Base-by-base conservation (phyloP, 2,113 vertebrate species). In the Lycocorax pyrrhopterus region DNA sequence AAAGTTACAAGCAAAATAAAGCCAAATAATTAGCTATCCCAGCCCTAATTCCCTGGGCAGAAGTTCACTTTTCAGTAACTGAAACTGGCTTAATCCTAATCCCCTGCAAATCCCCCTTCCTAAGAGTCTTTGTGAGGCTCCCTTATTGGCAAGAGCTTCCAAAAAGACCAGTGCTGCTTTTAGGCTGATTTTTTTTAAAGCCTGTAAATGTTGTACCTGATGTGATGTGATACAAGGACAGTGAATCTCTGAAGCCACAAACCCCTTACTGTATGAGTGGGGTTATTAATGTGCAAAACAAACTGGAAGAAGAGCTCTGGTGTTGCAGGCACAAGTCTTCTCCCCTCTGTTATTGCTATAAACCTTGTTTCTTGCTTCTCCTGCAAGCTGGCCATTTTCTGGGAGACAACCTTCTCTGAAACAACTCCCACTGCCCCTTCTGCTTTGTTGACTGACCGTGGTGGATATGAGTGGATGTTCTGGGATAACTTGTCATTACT, bases 51-150 rank as follows among this genome's bases (percentile, higher is more conserved):
- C 93, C 74, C 78, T 87, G 62, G 46, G 49, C 84, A 91, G 63
- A 85, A 94, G 64, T 94, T 97, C 75, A 93, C 90, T 92, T 93
- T 83, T 90, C 84, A 94, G 94, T 94, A 96, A 95, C 81, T 94
- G 95, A 96, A 96, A 96, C 92, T 78, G 89, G 81, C 72, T 94
- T 92, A 95, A 66, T 96, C 58, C 21, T 96, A 94, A 96, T 96
- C 75, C 90, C 53, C 68, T 89, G 64, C 83, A 96, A 96, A 96
- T 93, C 87, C 59, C 46, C 27, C 39, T 90, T 92, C 79, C 76
- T 92, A 75, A 93, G 64, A 89, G 37, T 55, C 77, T 91, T 94
- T 88, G 51, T 79, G 43, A 91, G 84, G 51, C 55, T 83, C 51
- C 17, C 39, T 86, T 60, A 46, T 27, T 87, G 73, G 35, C 30